Evolutionary conservation across 2,113 vertebrate genomes (phyloP), one percentile per base, ranked within the genome.

Genomic region (Octodon degus): DNA sequence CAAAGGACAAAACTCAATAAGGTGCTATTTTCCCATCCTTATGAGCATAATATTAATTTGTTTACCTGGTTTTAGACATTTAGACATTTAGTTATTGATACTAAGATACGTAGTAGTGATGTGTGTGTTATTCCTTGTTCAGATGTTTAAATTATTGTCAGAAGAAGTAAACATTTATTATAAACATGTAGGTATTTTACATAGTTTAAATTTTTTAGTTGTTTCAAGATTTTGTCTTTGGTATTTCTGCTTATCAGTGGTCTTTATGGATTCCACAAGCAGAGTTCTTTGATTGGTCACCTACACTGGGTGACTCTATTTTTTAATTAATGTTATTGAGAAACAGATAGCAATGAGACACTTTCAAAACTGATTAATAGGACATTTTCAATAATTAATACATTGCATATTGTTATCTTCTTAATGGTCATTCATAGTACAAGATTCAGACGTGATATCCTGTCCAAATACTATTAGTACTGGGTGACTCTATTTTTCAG

Each of bases 21-120:
- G 94, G 24, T 37, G 7, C 55, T 47, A 37, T 63, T 91, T 90
- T 93, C 40, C 16, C 43, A 63, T 22, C 87, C 65, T 40, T 27
- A 55, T 25, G 50, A 91, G 17, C 7, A 10, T 83, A 58, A 34
- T 85, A 63, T 58, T 91, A 63, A 34, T 27, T 55, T 82, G 86
- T 24, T 90, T 62, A 34, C 62, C 58, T 89, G 25, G 68, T 85
- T 96, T 67, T 37, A 43, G 19, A 86, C n/a, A 86, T 96, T 67
- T 37, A 43, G 19, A 86, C n/a, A 86, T 72, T 12, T 55, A 67
- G 81, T 55, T 86, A 24, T 53, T 40, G 11, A 32, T 83, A 79
- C 65, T 70, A 80, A 77, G 55, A 37, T 83, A 34, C 25, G 67
- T 76, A 65, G 34, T 74, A 65, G 34, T 74, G 43, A 1, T 68